Base-by-base conservation (phyloP, 2,113 vertebrate genomes). In the Ailuropoda melanoleuca region DNA sequence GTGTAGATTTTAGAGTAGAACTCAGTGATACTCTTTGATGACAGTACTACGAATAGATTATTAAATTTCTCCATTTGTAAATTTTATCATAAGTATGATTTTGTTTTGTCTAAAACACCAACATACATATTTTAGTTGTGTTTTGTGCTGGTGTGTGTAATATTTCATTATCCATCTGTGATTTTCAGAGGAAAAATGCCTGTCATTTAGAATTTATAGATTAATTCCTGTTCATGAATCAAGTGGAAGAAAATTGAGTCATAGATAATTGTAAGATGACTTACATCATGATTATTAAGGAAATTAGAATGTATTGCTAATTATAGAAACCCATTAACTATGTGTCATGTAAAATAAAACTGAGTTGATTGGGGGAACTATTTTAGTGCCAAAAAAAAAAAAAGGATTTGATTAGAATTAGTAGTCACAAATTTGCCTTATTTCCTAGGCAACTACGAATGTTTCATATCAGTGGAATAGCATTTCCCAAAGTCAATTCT, bases 101-200 rank as follows among this genome's bases (percentile, higher is more conserved):
- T 88, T 70, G 19, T 83, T 60, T 70, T 92, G 31, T 55, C 58
- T 29, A 53, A 86, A 66, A 77, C 14, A 64, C 24, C 56, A 15
- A 10, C 1, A 34, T 56, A 53, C 2, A 29, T 83, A 43, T 60
- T 84, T 80, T 64, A 11, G 6, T 50, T 87, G 12, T 86, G 21
- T 70, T 88, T 43, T 75, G 3, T 70, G 12, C n/a, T 70, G 2
- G 4, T 58, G 46, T 60, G 13, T 64, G n/a, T 50, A 48, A 43
- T 68, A 56, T 56, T 84, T 72, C 21, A 0, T 86, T 62, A 53
- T 29, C 1, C 8, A 13, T 53, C 21, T 15, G 0, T 66, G 48
- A 66, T 66, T 94, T 94, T 93, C n/a, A 94, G 70, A 95, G 68
- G 8, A 84, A 96, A 83, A 50, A 17, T 87, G 37, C 6, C 10